Evolutionary conservation across 1,140 invertebrate genomes (phyloP).

Genomic region (Formica exsecta): DNA sequence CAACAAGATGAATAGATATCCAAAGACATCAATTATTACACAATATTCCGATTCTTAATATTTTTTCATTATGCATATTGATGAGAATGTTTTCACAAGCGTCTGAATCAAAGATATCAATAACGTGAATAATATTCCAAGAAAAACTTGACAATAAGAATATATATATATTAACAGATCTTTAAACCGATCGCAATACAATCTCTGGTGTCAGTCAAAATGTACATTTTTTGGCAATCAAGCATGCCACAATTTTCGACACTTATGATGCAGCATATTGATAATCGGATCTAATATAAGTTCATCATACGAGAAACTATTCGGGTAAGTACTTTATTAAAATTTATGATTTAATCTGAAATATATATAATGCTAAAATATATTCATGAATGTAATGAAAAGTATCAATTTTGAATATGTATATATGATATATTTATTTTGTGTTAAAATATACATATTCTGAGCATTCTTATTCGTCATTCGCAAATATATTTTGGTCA

Average conservation of each 20-base stretch:
- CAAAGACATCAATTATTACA: neutral
- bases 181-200: neutral
- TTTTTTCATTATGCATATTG: neutral
- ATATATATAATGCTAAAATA: neutral
- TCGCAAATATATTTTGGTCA: neutral
- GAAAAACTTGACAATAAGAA: constrained; percentile 3
- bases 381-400: neutral
- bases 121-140: neutral
- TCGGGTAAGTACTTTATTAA: constrained; percentile 17
- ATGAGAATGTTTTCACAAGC: neutral
- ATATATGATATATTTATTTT: neutral
- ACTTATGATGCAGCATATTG: neutral
- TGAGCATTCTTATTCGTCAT: neutral
- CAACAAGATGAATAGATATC: neutral
- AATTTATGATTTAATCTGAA: neutral
- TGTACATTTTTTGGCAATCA: neutral
- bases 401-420: neutral
- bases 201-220: neutral
- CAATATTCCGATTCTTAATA: neutral
- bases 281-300: neutral
- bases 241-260: neutral
- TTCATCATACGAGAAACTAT: neutral
- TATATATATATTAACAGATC: neutral
- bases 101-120: neutral
- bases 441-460: neutral